Percentiles rank a stretch among this genome's conserved stretches.
phyloP scores from a whole-genome alignment of 2,888 invertebrate species.

The Cactoblastis cactorum region DNA sequence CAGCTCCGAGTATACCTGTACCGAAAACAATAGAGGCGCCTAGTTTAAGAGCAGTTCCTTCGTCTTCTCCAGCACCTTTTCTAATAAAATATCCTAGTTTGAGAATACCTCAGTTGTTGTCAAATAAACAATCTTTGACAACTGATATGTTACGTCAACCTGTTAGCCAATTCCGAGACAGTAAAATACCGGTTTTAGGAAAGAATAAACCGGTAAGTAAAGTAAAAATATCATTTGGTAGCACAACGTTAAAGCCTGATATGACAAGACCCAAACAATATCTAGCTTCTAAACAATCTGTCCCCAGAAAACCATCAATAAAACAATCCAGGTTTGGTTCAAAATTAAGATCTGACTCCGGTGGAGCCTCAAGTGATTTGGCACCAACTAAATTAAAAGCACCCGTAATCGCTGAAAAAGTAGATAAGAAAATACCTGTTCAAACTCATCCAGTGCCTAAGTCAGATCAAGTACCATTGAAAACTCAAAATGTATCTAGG shows the following conservation, averaged over 20 bases:
- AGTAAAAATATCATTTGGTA: slow-evolving; percentile 36
- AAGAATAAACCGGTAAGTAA: slow-evolving; percentile 29
- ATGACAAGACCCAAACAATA: no score
- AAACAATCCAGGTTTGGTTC: not conserved
- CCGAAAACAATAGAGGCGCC: slow-evolving; percentile 34
- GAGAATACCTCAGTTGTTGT: slow-evolving; percentile 14
- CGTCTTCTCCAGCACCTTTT: slow-evolving; percentile 19
- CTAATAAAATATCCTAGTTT: slow-evolving; percentile 20
- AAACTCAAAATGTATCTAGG: not conserved
- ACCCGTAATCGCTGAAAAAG: slow-evolving; percentile 1
- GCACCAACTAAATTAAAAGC: slow-evolving; percentile 14
- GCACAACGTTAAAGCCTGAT: slow-evolving; percentile 23
- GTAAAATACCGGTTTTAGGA: slow-evolving; percentile 22
- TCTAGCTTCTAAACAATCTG: slow-evolving; percentile 5
- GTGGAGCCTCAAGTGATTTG: slow-evolving; percentile 22
- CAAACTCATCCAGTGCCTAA: not conserved
- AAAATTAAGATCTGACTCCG: slow-evolving; percentile 16
- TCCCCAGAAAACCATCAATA: slow-evolving; percentile 8
- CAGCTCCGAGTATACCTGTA: slow-evolving; percentile 35
- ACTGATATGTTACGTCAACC: slow-evolving; percentile 20
- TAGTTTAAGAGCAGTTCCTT: slow-evolving; percentile 22
- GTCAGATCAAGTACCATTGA: not conserved
- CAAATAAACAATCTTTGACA: slow-evolving; percentile 16
- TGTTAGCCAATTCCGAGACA: slow-evolving; percentile 10
- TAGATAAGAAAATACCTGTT: slow-evolving; percentile 5